Evolutionary conservation across 2,113 vertebrate species (phyloP).

Genomic region (Salvator merianae): DNA sequence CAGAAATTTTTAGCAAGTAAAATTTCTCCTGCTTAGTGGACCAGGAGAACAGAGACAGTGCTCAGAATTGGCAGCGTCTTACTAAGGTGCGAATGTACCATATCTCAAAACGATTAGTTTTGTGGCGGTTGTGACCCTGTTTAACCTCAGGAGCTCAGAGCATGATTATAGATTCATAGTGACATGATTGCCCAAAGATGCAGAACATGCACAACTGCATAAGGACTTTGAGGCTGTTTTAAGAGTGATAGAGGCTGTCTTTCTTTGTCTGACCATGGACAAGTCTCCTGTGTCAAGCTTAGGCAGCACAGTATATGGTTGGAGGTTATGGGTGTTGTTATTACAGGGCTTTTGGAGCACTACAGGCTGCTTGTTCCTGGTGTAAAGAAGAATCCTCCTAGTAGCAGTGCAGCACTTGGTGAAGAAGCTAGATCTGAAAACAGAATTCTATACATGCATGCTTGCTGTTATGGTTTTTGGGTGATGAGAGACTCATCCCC

Average conservation of each 20-base stretch:
- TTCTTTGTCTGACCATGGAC: no score
- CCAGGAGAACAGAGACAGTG: not conserved
- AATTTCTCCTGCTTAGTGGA: not conserved
- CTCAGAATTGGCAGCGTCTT: not conserved
- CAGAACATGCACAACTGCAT: not conserved
- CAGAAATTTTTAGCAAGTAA: not conserved
- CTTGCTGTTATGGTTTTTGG: not conserved
- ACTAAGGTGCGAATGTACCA: not conserved
- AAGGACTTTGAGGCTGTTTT: not conserved
- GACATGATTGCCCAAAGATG: not conserved
- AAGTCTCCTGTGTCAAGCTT: no score
- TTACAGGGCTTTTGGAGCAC: no score
- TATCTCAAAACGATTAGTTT: not conserved
- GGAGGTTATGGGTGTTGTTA: no score
- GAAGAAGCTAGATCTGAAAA: not conserved
- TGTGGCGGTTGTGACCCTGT: not conserved
- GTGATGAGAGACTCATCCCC: no score
- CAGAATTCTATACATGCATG: not conserved
- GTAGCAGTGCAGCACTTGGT: not conserved
- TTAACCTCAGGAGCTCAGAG: not conserved
- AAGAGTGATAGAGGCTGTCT: not conserved
- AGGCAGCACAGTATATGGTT: no score
- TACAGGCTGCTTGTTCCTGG: no score
- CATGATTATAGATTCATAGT: not conserved
- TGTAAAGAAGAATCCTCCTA: not conserved